phyloP scores from a whole-genome alignment of 2,797 vertebrate species.

The Lindbergichthys nudifrons region DNA sequence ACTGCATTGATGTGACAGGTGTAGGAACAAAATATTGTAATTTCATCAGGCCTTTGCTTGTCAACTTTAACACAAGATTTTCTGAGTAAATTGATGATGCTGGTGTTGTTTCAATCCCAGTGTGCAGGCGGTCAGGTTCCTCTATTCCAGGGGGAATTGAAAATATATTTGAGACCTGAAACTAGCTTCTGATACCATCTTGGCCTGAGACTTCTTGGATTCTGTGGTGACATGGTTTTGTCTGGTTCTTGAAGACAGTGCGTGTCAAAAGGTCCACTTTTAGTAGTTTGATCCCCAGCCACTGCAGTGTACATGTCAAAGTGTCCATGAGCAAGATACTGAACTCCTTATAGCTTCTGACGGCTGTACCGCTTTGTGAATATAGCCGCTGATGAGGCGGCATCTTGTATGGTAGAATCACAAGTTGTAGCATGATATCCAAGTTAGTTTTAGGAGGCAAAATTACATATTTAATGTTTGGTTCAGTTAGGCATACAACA shows the following conservation, averaged over 20 bases:
- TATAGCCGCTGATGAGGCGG: too few relatives aligned
- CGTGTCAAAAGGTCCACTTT: conserved; percentile 8
- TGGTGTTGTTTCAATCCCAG: conserved; percentile 62
- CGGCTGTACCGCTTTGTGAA: too few relatives aligned
- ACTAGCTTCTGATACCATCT: conserved; percentile 75
- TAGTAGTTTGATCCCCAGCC: too few relatives aligned
- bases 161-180: conserved; percentile 81
- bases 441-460: background rate
- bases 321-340: background rate
- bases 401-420: background rate
- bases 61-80: conserved; percentile 8
- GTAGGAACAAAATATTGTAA: conserved; percentile 6
- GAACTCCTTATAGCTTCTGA: too few relatives aligned
- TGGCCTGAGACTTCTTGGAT: conserved; percentile 70
- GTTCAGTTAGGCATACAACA: too few relatives aligned
- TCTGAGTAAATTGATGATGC: conserved; percentile 7
- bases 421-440: background rate
- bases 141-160: conserved; percentile 85
- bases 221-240: conserved; percentile 65
- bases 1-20: conserved; percentile 28
- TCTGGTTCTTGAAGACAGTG: background rate
- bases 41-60: background rate
- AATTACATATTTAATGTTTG: background rate
- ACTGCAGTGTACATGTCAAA: background rate
- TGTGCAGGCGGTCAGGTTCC: conserved; percentile 71